Base-by-base conservation (phyloP, 2,113 vertebrate species). In the Pelecanoides urinatrix region DNA sequence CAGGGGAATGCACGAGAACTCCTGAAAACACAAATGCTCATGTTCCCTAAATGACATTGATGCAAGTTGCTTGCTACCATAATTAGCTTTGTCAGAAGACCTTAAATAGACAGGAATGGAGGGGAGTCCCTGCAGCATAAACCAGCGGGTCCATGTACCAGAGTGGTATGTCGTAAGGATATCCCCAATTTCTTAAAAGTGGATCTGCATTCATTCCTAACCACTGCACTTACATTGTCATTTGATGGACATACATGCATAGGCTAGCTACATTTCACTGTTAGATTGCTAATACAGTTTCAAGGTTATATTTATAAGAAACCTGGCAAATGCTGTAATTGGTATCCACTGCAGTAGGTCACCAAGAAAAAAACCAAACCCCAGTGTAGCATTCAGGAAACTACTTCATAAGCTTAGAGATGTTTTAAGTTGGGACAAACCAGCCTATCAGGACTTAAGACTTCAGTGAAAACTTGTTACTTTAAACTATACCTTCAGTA, bases 231-330 rank as follows among this genome's bases (percentile, higher is more conserved):
- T 29, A 27, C 26, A 32, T 30, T n/a, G 55, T 36, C n/a, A 11
- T 45, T 83, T 93, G 92, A 84, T 63, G 58, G 88, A 62, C 67
- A 91, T 76, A 61, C 66, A 53, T 14, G 68, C 77, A 63, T 2
- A 61, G 72, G 27, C 52, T n/a, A 61, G 63, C 67, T 87, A 25
- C 22, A 2, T 68, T 52, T 81, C 78, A 62, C 72, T 25, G 4
- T 52, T 6, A 81, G 27, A 53, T 27, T 75, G 30, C 61, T 78
- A 53, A 82, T 50, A 59, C 23, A 88, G 8, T 68, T 88, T 86
- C 95, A 95, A 95, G 88, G 95, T 93, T 68, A 86, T 16, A 53
- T 22, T 10, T 65, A 20, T 44, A 50, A 88, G 70, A 78, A 81
- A 63, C 27, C 30, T 81, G 78, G 59, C 42, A 95, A 75, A 56